Conservation (phyloP, 2,113 vertebrate genomes). For the Egretta garzetta region DNA sequence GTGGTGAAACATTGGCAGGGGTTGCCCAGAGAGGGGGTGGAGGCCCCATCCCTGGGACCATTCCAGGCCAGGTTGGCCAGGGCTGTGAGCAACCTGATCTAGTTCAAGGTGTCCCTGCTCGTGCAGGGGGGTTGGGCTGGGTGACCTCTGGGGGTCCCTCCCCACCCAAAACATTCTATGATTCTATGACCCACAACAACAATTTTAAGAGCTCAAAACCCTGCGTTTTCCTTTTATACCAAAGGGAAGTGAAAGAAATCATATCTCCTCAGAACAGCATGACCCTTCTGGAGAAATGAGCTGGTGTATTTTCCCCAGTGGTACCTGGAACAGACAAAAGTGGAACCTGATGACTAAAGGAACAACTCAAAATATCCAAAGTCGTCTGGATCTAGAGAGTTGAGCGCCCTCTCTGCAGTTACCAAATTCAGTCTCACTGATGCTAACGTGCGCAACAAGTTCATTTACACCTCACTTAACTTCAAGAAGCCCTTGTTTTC, state of each 20-base stretch:
- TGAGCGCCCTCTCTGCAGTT: background rate
- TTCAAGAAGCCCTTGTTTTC: background rate
- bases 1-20: no score
- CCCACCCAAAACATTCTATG: no score
- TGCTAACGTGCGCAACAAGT: background rate
- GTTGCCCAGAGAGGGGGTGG: no score
- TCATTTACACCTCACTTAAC: background rate
- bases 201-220: background rate
- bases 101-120: no score
- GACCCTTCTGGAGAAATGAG: background rate
- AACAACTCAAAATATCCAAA: slow-evolving; percentile 13
- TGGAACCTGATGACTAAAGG: slow-evolving; percentile 9
- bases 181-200: background rate
- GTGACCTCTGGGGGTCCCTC: no score
- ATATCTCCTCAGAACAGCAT: background rate
- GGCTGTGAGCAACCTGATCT: no score
- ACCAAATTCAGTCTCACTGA: background rate
- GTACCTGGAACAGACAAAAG: slow-evolving; percentile 6
- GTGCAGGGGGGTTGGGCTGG: no score
- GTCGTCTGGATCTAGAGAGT: background rate
- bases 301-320: slow-evolving; percentile 4
- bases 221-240: background rate
- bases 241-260: background rate
- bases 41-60: no score
- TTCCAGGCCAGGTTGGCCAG: no score